phyloP scores from a whole-genome alignment of 2,797 vertebrate genomes.

The Orestias chungarensis region DNA sequence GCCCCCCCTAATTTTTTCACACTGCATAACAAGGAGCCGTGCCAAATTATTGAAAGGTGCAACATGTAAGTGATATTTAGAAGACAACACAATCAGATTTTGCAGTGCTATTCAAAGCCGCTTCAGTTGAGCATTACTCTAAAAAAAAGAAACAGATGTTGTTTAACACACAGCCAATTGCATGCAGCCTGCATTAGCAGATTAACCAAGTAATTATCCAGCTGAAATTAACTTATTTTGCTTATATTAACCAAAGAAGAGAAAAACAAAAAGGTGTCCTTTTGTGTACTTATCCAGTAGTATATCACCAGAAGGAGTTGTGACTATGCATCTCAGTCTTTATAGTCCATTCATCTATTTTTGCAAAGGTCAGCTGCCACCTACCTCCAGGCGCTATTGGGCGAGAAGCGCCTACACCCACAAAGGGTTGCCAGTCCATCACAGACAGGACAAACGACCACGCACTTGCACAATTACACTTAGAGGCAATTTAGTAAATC shows the following conservation, averaged over 20 bases:
- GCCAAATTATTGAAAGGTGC: background rate
- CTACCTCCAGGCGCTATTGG: too few species aligned
- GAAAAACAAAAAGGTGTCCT: background rate
- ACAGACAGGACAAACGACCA: too few species aligned
- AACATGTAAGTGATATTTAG: background rate
- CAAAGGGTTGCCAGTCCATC: too few species aligned
- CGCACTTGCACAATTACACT: too few species aligned
- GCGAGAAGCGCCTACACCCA: too few species aligned
- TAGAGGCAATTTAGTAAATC: too few species aligned
- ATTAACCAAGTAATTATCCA: background rate
- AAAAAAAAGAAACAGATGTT: background rate
- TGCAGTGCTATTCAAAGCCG: background rate
- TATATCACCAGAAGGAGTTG: accelerated
- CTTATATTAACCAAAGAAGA: background rate
- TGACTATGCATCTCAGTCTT: too few species aligned
- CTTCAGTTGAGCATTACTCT: background rate
- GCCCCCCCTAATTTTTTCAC: background rate
- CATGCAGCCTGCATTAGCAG: background rate
- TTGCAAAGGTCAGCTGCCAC: too few species aligned
- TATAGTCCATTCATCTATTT: too few species aligned
- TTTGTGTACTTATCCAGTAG: background rate
- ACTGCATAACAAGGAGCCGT: background rate
- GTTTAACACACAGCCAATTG: background rate
- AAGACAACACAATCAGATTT: background rate
- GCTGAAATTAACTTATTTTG: background rate